Evolutionary conservation across 2,888 invertebrate genomes (phyloP).

Genomic region (Cephus pulcher): DNA sequence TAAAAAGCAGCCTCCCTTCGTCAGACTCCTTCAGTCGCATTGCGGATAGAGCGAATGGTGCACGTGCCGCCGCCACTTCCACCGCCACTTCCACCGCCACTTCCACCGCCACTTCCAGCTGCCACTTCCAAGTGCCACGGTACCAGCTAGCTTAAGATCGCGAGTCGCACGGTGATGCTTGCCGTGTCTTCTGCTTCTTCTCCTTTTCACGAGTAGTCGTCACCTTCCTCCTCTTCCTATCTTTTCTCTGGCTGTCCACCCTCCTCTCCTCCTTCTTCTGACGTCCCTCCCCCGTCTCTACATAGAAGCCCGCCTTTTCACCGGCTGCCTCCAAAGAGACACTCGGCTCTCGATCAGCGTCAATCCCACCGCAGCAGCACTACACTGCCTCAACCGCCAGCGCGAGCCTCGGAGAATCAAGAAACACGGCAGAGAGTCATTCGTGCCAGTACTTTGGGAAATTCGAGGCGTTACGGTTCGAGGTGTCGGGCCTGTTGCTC

Average conservation of each 20-base stretch:
- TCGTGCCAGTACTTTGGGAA: too few species aligned
- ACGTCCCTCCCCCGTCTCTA: not conserved
- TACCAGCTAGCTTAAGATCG: too few species aligned
- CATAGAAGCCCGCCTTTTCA: not conserved
- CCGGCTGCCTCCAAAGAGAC: too few species aligned
- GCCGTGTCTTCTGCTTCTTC: not conserved
- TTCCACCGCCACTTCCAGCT: not conserved
- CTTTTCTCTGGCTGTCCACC: not conserved
- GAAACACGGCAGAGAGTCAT: too few species aligned
- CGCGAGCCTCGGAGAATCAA: not conserved
- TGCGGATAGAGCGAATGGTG: too few species aligned
- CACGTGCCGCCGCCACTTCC: slow-evolving; percentile 15
- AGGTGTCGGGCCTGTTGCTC: too few species aligned
- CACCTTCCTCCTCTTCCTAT: not conserved
- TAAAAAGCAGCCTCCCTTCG: slow-evolving; percentile 33
- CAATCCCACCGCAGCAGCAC: too few species aligned
- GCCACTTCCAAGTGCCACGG: not conserved
- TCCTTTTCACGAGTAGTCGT: not conserved
- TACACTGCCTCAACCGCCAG: too few species aligned
- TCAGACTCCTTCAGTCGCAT: too few species aligned
- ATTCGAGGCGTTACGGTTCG: too few species aligned
- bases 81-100: slow-evolving; percentile 24
- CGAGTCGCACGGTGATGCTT: too few species aligned
- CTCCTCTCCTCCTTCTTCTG: not conserved
- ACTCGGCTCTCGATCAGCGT: too few species aligned